Evolutionary conservation across 2,113 vertebrate genomes (phyloP), one percentile per base, ranked within the genome.

Genomic region (Donacobius atricapilla): DNA sequence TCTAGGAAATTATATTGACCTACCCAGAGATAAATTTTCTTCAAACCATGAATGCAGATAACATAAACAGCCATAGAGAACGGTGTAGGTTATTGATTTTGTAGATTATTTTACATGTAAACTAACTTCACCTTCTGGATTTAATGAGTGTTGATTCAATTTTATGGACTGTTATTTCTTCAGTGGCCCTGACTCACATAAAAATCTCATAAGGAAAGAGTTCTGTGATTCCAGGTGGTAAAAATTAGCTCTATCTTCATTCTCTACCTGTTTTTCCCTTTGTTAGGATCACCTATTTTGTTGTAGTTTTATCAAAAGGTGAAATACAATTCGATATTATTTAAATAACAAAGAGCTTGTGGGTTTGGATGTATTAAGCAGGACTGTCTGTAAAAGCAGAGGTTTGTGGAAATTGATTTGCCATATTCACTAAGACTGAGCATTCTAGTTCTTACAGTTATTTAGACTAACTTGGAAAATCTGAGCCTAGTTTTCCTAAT

Each of bases 91-190:
- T 27, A 63, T 24, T 54, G 42, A 65, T 77, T 87, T 93, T 89
- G 50, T 33, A 64, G 35, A 30, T 95, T 91, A 76, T 89, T 97
- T 96, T 94, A 45, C 60, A 91, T 61, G 68, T 83, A 90, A 53
- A 63, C 72, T 94, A 93, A 93, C 90, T 96, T 94, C 65, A 94
- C 66, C 76, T 83, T 86, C 50, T 54, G 53, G 53, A 82, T 95
- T 90, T 95, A 97, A 97, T 83, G 76, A 96, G 24, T 81, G 44
- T 83, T 93, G 73, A 96, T 95, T 94, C 77, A 93, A 84, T 96
- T 97, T 97, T 85, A 95, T 18, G 8, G 11, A 57, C 63, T 71
- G 27, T 39, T 95, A 78, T 87, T 96, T 96, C 90, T 97, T 96
- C 93, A 92, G 69, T 73, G 82, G n/a, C 42, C 50, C 44, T n/a